Percentiles rank a stretch among this genome's conserved stretches.
phyloP scores from a whole-genome alignment of 2,888 invertebrate genomes.

The Nezara viridula region DNA sequence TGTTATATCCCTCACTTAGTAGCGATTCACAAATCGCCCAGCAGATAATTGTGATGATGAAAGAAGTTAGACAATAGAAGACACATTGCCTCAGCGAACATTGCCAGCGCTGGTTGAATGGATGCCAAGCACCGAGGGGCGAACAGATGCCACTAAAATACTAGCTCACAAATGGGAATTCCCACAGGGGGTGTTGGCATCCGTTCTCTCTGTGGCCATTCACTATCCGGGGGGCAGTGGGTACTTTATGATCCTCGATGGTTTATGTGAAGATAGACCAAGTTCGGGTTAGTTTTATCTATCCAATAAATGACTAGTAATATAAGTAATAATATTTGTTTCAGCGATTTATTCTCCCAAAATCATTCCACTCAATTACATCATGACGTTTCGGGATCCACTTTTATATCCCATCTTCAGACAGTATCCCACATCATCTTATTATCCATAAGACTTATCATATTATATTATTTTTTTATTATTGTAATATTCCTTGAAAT shows the following conservation, averaged over 20 bases:
- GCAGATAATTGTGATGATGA: no score
- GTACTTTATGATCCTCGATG: background rate
- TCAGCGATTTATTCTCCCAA: no score
- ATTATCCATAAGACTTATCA: no score
- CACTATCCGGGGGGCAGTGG: background rate
- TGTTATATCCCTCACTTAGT: no score
- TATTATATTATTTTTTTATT: no score
- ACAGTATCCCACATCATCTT: no score
- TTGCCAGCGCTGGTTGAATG: background rate
- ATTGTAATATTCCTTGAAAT: no score
- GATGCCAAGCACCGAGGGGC: background rate
- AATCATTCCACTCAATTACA: no score
- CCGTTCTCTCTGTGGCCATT: background rate
- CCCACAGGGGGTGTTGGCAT: background rate
- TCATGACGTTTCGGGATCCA: no score
- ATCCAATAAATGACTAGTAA: background rate
- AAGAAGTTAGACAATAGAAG: slow-evolving; percentile 27
- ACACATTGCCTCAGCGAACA: background rate
- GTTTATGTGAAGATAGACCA: background rate
- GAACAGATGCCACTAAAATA: slow-evolving; percentile 17
- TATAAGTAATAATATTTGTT: no score
- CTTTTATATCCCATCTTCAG: no score
- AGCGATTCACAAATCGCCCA: no score
- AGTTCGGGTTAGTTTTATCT: background rate
- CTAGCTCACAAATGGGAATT: background rate